Evolutionary conservation across 1,140 invertebrate genomes (phyloP).

Genomic region (Hirudo medicinalis): DNA sequence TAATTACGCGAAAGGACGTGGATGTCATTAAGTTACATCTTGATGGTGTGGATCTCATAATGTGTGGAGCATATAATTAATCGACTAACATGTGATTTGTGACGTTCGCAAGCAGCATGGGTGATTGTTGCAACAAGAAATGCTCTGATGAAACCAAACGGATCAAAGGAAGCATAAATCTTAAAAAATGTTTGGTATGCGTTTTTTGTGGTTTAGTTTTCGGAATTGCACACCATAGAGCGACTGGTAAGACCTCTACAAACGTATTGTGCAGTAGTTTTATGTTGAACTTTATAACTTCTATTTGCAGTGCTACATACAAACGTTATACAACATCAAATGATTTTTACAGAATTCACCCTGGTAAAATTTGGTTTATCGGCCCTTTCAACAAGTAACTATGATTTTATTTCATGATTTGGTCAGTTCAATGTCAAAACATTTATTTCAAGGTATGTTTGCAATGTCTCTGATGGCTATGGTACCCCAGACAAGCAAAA

Average conservation of each 20-base stretch:
- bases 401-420: not conserved
- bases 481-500: slow-evolving; percentile 25
- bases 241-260: not conserved
- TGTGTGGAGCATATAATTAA: no score
- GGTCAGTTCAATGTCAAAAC: not conserved
- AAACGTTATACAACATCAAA: slow-evolving; percentile 29
- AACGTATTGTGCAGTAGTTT: not conserved
- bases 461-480: slow-evolving; percentile 28
- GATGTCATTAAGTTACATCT: no score
- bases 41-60: no score
- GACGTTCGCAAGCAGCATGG: no score
- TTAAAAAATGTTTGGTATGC: not conserved
- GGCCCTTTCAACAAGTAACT: slow-evolving; percentile 28
- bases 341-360: slow-evolving; percentile 32
- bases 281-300: no score
- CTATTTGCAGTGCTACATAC: slow-evolving; percentile 30
- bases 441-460: slow-evolving; percentile 28
- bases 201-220: slow-evolving; percentile 3
- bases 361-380: slow-evolving; percentile 35
- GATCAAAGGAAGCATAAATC: no score
- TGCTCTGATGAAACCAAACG: no score
- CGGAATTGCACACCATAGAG: slow-evolving; percentile 14
- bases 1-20: no score
- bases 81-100: no score
- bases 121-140: no score